Evolutionary conservation across 1,140 invertebrate genomes (phyloP).

Genomic region (Maconellicoccus hirsutus): DNA sequence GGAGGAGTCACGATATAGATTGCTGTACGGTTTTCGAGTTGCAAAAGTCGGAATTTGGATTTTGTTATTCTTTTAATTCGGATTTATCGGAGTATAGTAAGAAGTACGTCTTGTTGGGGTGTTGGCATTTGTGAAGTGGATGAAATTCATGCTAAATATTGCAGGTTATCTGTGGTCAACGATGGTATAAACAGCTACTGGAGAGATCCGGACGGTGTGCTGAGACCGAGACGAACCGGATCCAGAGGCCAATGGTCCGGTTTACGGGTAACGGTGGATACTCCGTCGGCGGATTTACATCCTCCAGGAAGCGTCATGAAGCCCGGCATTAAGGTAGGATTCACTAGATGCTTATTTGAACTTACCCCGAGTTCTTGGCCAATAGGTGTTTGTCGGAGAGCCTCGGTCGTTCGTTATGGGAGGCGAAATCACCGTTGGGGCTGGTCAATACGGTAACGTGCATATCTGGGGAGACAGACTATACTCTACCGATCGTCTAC

Average conservation of each 20-base stretch:
- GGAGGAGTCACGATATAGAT: constrained; percentile 30
- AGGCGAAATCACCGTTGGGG: constrained; percentile 24
- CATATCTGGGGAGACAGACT: constrained; percentile 28
- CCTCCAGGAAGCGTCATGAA: constrained; percentile 26
- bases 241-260: constrained; percentile 29
- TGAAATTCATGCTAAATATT: no score
- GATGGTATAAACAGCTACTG: constrained; percentile 23
- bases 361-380: no score
- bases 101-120: constrained; percentile 25
- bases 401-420: constrained; percentile 28
- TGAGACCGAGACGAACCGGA: constrained; percentile 28
- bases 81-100: constrained; percentile 30
- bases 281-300: constrained; percentile 24
- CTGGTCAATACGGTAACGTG: constrained; percentile 27
- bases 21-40: constrained; percentile 33
- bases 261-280: constrained; percentile 27
- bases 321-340: constrained; percentile 27
- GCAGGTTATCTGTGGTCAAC: not conserved
- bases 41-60: constrained; percentile 34
- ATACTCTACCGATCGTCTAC: constrained; percentile 26
- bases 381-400: constrained; percentile 28
- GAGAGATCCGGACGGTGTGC: constrained; percentile 23
- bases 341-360: not conserved
- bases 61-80: constrained; percentile 35
- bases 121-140: no score